These are phyloP conservation scores for Oreochromis grahami DNA, from an alignment of 2,797 vertebrate genomes.

Conservation along the genomic window DNA sequence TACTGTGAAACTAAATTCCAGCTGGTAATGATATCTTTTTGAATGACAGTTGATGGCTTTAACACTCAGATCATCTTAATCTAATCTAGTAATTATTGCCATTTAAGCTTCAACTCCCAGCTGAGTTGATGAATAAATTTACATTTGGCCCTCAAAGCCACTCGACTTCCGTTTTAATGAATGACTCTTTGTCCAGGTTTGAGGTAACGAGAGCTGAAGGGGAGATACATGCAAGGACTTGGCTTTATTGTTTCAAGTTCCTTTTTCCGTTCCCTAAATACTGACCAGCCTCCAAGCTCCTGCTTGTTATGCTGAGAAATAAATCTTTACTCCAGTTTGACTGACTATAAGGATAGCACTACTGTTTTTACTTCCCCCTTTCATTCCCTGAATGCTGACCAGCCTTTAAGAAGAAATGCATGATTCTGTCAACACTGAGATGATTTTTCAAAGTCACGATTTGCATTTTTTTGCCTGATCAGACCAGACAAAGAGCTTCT, in stretches of 20 bases:
- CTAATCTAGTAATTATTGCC: not conserved
- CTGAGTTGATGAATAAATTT: not conserved
- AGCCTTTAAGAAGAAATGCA: not conserved
- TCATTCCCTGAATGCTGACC: not conserved
- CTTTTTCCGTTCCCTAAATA: not conserved
- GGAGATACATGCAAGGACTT: not conserved
- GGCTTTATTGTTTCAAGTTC: not conserved
- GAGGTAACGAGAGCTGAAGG: not conserved
- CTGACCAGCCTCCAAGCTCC: not conserved
- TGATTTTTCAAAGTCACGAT: not conserved
- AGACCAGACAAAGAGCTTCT: not conserved
- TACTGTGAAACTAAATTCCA: accelerated
- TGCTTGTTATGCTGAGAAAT: not conserved
- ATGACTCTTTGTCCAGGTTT: not conserved
- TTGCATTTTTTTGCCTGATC: not conserved
- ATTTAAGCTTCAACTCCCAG: not conserved
- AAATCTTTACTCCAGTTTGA: not conserved
- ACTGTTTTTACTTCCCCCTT: not conserved
- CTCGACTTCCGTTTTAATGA: not conserved
- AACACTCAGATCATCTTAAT: not conserved
- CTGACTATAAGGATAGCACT: not conserved
- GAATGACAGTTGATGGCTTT: not conserved
- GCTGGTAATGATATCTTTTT: accelerated
- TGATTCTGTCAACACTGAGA: not conserved
- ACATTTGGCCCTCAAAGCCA: not conserved